Evolutionary conservation across 2,888 invertebrate species (phyloP), one percentile per base, ranked within the genome.

Genomic region (Tinea pellionella): DNA sequence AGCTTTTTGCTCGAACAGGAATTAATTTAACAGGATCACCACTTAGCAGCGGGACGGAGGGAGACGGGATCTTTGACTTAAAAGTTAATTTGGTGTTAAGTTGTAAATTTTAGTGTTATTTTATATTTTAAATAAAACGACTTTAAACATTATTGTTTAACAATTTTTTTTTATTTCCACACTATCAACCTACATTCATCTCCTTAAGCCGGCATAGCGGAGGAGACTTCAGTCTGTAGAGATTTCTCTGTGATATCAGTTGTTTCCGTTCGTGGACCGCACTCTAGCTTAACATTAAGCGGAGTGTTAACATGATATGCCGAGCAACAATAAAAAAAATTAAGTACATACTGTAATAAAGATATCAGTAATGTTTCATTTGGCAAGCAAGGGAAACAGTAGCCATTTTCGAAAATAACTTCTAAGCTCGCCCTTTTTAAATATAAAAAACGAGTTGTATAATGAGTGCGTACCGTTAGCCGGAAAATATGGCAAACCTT

Each of bases 401-500:
- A 24, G 24, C 2, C 6, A 3, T 2, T 6, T 24, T 3, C 24
- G 6, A 24, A 24, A 24, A 24, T 24, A 24, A 24, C 6, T 6
- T 24, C 3, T 3, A 6, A 24, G 24, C 2, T 2, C 37, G 15
- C 13, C 16, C 47, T n/a, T 47, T 47, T 47, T 15, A 16, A 13
- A 42, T 9, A 16, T 47, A 47, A 47, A 47, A 47, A 47, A 47
- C 16, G 47, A 15, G 2, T 47, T 47, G n/a, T 47, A 47, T 47
- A 47, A 47, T 47, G 15, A 6, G 12, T 4, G 2, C n/a, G 15
- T 4, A 9, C 47, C 15, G 47, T 47, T 47, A 47, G 47, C 47
- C 47, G 47, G 47, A 47, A 47, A 47, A 47, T 47, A 47, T 47
- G 47, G 47, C 47, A 13, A 47, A 47, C 15, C 47, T 47, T 47